Base-by-base conservation (phyloP, 2,797 vertebrate species). In the Pangasius macronema region DNA sequence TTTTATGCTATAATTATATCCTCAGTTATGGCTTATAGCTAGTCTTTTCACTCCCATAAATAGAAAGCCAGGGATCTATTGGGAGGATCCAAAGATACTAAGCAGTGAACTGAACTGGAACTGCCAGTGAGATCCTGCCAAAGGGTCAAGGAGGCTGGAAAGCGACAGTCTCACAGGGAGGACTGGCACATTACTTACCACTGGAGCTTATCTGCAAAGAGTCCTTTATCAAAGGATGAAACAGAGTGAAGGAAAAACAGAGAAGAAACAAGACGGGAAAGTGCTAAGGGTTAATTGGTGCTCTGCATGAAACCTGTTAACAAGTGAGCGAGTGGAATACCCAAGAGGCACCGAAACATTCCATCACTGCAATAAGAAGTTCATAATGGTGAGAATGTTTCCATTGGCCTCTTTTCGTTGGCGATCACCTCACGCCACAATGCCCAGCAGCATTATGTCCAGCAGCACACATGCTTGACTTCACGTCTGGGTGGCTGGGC, bases 231-330 rank as follows among this genome's bases (percentile, higher is more conserved):
- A 13, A 49, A 59, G 82, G 55, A 84, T 81, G 72, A 85, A 85
- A 83, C 57, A 63, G 85, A 33, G 55, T 80, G 82, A 73, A 70
- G 57, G 51, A 4, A 39, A 81, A 76, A 84, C 0, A 20, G 3
- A 87, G 83, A 68, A 82, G 82, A 61, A 85, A 87, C 67, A 83
- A 84, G 67, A 82, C 61, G 81, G 79, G 81, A 90, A 85, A 84
- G 89, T 88, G 85, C 55, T 82, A 84, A 94, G 95, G 97, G 96
- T 97, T 98, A 97, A 98, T 96, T 96, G 95, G 95, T 95, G 94
- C 95, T 95, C 95, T 92, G 93, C 96, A 95, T 96, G 96, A 96
- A 97, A 97, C 95, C 96, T 96, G 97, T 97, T 97, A 97, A 97
- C 96, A 96, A 98, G 97, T 96, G 90, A 96, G 95, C 95, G 93